A percentile compares a stretch with the other conserved stretches of the same genome.
phyloP scores from a whole-genome alignment of 2,888 invertebrate genomes.

The Parnassius apollo region DNA sequence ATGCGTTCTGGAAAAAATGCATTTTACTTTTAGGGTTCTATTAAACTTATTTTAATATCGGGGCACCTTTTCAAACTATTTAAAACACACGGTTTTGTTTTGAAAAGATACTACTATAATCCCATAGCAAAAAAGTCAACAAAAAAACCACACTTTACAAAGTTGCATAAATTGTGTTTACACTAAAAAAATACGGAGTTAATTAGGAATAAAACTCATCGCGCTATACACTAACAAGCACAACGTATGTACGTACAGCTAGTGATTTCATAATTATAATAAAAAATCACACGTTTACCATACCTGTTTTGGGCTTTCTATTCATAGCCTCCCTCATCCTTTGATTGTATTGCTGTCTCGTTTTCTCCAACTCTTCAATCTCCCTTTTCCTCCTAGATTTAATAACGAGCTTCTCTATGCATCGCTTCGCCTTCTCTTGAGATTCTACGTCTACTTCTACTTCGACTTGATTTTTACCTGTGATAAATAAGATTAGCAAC shows the following conservation, averaged over 20 bases:
- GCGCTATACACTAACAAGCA: too few species aligned
- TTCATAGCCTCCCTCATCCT: constrained; percentile 34
- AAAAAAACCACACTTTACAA: too few species aligned
- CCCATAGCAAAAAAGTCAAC: too few species aligned
- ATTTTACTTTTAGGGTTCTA: too few species aligned
- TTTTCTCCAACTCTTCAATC: constrained; percentile 37
- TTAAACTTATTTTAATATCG: too few species aligned
- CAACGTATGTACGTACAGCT: too few species aligned
- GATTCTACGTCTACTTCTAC: constrained; percentile 25
- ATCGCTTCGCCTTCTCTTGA: constrained; percentile 29
- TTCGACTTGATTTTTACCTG: background rate
- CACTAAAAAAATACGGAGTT: too few species aligned
- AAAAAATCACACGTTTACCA: background rate
- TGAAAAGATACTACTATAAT: too few species aligned
- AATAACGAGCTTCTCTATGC: constrained; percentile 29
- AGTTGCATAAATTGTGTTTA: too few species aligned
- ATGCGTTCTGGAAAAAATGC: constrained; percentile 9
- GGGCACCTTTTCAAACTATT: too few species aligned
- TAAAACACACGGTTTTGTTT: too few species aligned
- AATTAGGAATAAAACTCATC: too few species aligned
- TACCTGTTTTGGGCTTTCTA: constrained; percentile 12
- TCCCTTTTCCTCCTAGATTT: constrained; percentile 34
- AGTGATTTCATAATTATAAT: background rate
- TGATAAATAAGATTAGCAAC: background rate
- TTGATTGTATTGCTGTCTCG: constrained; percentile 45